A percentile compares a stretch with the other conserved stretches of the same genome.
Conservation (phyloP, 1,140 invertebrate genomes). For the Lepidotrigona ventralis region DNA sequence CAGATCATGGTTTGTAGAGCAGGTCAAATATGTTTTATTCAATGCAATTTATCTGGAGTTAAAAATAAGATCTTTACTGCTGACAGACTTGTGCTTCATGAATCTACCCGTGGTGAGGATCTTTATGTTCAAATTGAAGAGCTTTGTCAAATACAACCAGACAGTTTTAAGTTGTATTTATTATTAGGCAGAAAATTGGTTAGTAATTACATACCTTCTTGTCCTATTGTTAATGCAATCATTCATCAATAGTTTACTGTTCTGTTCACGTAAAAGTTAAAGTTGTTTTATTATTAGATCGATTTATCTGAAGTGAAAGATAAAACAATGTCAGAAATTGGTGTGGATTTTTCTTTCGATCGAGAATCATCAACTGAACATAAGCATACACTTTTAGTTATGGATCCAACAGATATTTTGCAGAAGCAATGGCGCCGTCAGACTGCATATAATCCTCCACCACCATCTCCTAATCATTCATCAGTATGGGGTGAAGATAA, state of each 20-base stretch:
- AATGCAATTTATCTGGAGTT: slow-evolving; percentile 61
- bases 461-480: slow-evolving; percentile 38
- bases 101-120: slow-evolving; percentile 69
- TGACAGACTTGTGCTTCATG: slow-evolving; percentile 17
- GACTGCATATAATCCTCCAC: slow-evolving; percentile 13
- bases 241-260: not conserved
- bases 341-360: slow-evolving; percentile 70
- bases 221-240: not conserved
- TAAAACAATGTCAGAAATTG: slow-evolving; percentile 76
- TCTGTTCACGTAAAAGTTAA: slow-evolving; percentile 17
- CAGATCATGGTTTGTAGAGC: slow-evolving; percentile 73
- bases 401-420: slow-evolving; percentile 6
- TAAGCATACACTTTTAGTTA: slow-evolving; percentile 49
- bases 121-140: slow-evolving; percentile 73
- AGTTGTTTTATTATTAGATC: slow-evolving; percentile 63
- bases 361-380: slow-evolving; percentile 10
- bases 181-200: slow-evolving; percentile 28
- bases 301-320: slow-evolving; percentile 73
- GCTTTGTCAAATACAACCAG: slow-evolving; percentile 34
- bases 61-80: slow-evolving; percentile 23
- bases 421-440: not conserved
- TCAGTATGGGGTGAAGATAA: slow-evolving; percentile 43
- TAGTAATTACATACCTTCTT: slow-evolving; percentile 23
- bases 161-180: slow-evolving; percentile 49
- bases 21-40: slow-evolving; percentile 81